phyloP scores from a whole-genome alignment of 1,140 invertebrate genomes.

The Theocolax elegans region DNA sequence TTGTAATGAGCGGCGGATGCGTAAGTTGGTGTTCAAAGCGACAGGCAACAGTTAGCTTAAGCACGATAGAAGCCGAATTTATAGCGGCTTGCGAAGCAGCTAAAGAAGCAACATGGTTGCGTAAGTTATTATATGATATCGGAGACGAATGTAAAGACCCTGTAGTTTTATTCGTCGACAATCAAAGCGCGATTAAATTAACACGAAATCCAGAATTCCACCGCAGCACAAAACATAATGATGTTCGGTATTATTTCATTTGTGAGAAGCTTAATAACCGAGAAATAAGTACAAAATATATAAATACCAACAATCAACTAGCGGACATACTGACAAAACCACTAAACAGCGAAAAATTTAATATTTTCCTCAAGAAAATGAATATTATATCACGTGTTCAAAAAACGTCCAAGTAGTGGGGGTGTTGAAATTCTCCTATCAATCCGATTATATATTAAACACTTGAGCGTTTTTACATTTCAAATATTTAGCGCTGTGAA shows the following conservation, averaged over 20 bases:
- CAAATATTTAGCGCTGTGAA: no score
- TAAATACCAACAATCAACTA: slow-evolving; percentile 47
- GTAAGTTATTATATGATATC: slow-evolving; percentile 37
- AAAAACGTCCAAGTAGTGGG: no score
- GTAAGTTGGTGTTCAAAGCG: slow-evolving; percentile 31
- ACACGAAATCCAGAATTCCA: slow-evolving; percentile 58
- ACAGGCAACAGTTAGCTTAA: slow-evolving; percentile 24
- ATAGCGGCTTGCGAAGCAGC: slow-evolving; percentile 46
- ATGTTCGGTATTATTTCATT: slow-evolving; percentile 54
- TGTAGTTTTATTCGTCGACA: slow-evolving; percentile 34
- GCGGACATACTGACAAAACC: slow-evolving; percentile 51
- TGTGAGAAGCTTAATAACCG: slow-evolving; percentile 44
- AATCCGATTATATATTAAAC: no score
- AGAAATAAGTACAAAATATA: slow-evolving; percentile 42
- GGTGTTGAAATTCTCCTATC: no score
- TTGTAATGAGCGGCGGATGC: slow-evolving; percentile 7
- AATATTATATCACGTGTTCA: no score
- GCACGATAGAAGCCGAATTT: slow-evolving; percentile 44
- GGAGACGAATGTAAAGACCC: not conserved
- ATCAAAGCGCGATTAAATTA: no score
- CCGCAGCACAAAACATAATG: slow-evolving; percentile 60
- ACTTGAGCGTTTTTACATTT: no score
- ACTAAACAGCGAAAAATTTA: no score
- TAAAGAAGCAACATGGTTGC: slow-evolving; percentile 52
- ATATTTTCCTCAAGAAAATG: no score